Conservation (phyloP, 1,140 invertebrate species). For the Philotrypesis tridentata region DNA sequence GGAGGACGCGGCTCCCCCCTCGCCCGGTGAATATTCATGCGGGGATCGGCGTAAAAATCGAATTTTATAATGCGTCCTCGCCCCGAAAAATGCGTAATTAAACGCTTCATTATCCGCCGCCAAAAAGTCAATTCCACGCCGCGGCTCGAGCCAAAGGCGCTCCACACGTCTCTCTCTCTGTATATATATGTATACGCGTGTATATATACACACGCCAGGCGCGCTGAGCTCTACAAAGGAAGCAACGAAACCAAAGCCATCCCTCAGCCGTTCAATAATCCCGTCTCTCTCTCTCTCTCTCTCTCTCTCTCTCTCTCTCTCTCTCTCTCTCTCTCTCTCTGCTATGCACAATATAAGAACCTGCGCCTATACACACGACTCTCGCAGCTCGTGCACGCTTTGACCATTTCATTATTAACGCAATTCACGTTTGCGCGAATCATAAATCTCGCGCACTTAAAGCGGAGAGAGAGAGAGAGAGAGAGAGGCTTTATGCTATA, state of each 20-base stretch:
- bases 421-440: constrained; percentile 43
- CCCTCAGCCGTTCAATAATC: constrained; percentile 24
- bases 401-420: constrained; percentile 45
- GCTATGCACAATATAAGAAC: background rate
- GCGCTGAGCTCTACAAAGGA: too few species aligned
- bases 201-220: background rate
- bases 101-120: background rate
- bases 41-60: background rate
- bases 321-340: background rate
- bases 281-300: background rate
- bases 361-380: background rate
- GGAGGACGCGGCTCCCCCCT: too few species aligned
- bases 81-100: background rate
- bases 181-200: too few species aligned
- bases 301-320: background rate
- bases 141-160: background rate
- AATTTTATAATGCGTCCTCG: background rate
- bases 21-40: background rate
- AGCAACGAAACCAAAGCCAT: background rate
- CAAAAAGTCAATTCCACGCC: background rate
- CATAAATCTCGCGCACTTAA: constrained; percentile 47
- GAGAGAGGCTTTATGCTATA: too few species aligned
- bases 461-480: too few species aligned
- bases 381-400: background rate
- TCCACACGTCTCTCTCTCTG: too few species aligned